Evolutionary conservation across 2,888 invertebrate genomes (phyloP).

Genomic region (Ormyrus rosae): DNA sequence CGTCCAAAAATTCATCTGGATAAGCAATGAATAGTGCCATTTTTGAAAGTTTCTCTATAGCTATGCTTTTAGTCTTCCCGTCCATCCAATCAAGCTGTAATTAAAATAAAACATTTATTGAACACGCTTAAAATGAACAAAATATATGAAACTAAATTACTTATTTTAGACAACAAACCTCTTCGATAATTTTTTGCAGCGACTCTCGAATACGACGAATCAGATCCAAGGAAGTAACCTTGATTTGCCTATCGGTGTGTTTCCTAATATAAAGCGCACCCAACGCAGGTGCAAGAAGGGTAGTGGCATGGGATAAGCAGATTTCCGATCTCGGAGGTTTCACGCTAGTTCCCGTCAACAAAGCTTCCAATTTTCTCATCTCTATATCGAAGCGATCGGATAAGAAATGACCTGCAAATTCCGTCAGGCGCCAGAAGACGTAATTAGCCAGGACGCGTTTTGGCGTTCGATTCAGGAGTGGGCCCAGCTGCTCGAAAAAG

Average conservation of each 20-base stretch:
- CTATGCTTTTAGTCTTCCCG: slow-evolving; percentile 84
- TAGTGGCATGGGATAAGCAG: slow-evolving; percentile 88
- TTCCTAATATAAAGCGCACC: slow-evolving; percentile 91
- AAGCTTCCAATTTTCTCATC: slow-evolving; percentile 71
- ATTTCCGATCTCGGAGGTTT: slow-evolving; percentile 83
- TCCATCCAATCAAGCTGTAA: slow-evolving; percentile 92
- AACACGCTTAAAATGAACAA: not conserved
- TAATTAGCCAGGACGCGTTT: slow-evolving; percentile 77
- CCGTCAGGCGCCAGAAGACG: slow-evolving; percentile 76
- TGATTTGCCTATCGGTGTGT: slow-evolving; percentile 90
- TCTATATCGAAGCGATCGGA: slow-evolving; percentile 70
- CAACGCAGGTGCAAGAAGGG: slow-evolving; percentile 84
- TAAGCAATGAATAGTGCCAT: slow-evolving; percentile 95
- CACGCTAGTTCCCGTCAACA: slow-evolving; percentile 77
- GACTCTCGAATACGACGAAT: slow-evolving; percentile 88
- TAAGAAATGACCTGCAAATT: slow-evolving; percentile 65
- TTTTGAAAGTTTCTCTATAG: slow-evolving; percentile 86
- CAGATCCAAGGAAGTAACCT: slow-evolving; percentile 90
- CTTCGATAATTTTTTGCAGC: slow-evolving; percentile 86
- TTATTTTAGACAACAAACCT: slow-evolving; percentile 70
- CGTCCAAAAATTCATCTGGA: slow-evolving; percentile 90
- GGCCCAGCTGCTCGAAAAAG: slow-evolving; percentile 18
- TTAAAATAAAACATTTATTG: not conserved
- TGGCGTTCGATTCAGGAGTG: slow-evolving; percentile 12
- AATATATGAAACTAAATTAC: not conserved